Evolutionary conservation across 1,140 invertebrate genomes (phyloP).

Genomic region (Paramacrobiotus metropolitanus): DNA sequence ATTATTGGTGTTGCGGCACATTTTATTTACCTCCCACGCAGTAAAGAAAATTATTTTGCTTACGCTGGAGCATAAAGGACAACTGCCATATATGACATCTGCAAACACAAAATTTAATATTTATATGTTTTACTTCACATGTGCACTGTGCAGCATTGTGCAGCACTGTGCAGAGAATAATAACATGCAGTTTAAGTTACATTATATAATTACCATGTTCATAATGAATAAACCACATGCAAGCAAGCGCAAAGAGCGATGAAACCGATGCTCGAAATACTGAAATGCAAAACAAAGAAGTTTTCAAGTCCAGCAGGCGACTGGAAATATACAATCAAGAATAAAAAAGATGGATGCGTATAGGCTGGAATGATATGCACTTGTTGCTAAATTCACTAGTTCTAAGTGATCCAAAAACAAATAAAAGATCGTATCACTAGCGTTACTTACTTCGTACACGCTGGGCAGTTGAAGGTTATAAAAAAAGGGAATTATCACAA

Average conservation of each 20-base stretch:
- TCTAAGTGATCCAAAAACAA: too few species aligned
- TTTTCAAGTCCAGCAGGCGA: too few species aligned
- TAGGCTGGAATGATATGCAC: too few species aligned
- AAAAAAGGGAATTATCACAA: not conserved
- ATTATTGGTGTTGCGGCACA: too few species aligned
- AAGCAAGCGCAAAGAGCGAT: not conserved
- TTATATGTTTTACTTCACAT: not conserved
- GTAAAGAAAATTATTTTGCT: too few species aligned
- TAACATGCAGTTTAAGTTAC: not conserved
- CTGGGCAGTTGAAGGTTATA: not conserved
- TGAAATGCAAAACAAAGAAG: too few species aligned
- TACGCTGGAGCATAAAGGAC: not conserved
- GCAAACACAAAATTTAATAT: not conserved
- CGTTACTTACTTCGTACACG: not conserved
- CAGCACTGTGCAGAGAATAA: too few species aligned
- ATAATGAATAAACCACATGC: not conserved
- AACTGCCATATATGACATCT: not conserved
- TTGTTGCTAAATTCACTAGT: too few species aligned
- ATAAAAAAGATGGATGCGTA: not conserved
- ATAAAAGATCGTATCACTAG: too few species aligned
- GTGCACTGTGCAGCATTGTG: not conserved
- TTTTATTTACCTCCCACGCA: too few species aligned
- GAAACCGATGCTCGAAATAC: slow-evolving; percentile 4
- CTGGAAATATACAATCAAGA: not conserved
- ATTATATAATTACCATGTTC: not conserved